Conservation (phyloP, 2,888 invertebrate species). For the Dendrolimus pini region DNA sequence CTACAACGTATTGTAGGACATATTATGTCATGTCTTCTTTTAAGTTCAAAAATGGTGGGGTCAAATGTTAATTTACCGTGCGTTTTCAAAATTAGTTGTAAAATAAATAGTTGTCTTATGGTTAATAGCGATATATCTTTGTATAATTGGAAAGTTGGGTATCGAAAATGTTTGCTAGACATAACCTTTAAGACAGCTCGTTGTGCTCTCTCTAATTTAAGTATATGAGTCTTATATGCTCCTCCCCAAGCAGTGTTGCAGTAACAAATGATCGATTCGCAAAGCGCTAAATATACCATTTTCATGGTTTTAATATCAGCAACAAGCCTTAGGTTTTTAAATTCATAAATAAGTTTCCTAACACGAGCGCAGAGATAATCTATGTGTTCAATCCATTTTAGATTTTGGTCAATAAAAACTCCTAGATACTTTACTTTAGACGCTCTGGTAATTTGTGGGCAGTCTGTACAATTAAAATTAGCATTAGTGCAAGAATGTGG, state of each 20-base stretch:
- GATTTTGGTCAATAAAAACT: neutral
- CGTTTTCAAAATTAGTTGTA: too few species aligned
- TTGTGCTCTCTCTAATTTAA: neutral
- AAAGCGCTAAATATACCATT: constrained; percentile 5
- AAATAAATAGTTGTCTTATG: neutral
- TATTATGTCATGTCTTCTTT: too few species aligned
- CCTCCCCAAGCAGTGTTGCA: constrained; percentile 6
- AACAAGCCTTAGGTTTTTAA: constrained; percentile 1
- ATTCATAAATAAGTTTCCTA: too few species aligned
- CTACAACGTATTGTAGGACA: too few species aligned
- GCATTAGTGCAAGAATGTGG: neutral
- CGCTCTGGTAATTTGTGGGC: neutral
- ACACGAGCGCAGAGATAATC: neutral
- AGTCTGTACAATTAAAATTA: neutral
- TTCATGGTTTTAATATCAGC: neutral
- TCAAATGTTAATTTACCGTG: too few species aligned
- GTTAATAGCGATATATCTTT: neutral
- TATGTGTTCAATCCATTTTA: neutral
- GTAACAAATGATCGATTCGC: constrained; percentile 6
- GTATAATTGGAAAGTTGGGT: neutral
- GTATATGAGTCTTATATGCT: constrained; percentile 1
- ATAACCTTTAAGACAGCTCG: neutral
- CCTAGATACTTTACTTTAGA: neutral
- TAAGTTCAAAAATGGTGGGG: too few species aligned
- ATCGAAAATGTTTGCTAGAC: neutral